Evolutionary conservation across 1,140 invertebrate species (phyloP).

Genomic region (Drosophila kepulauana): DNA sequence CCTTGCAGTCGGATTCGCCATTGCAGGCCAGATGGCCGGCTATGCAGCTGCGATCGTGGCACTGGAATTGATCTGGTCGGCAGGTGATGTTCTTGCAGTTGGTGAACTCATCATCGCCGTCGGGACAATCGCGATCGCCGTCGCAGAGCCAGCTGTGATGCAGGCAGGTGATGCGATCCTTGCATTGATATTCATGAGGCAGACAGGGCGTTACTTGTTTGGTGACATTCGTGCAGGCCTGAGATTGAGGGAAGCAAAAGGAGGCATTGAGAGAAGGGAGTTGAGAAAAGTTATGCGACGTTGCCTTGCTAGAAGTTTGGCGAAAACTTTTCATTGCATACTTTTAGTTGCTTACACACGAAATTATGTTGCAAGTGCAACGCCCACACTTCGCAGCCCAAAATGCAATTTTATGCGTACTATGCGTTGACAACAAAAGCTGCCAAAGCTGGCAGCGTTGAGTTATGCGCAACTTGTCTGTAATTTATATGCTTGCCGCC

Average conservation of each 20-base stretch:
- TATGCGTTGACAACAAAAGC: slow-evolving; percentile 82
- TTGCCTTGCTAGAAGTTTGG: slow-evolving; percentile 50
- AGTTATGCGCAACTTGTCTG: slow-evolving; percentile 76
- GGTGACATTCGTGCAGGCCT: slow-evolving; percentile 87
- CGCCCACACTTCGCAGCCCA: slow-evolving; percentile 34
- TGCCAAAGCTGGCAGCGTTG: slow-evolving; percentile 74
- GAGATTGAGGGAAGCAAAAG: not conserved
- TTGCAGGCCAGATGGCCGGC: slow-evolving; percentile 93
- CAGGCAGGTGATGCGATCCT: slow-evolving; percentile 93
- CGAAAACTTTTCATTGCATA: slow-evolving; percentile 58
- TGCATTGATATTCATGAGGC: slow-evolving; percentile 93
- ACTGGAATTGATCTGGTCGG: slow-evolving; percentile 93
- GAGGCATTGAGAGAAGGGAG: too few species aligned
- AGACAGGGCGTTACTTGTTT: slow-evolving; percentile 87
- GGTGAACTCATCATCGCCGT: slow-evolving; percentile 91
- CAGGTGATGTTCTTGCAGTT: slow-evolving; percentile 92
- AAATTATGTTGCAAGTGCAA: slow-evolving; percentile 55
- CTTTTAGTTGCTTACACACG: slow-evolving; percentile 63
- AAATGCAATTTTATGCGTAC: slow-evolving; percentile 82
- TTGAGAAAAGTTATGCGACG: slow-evolving; percentile 31
- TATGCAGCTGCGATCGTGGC: slow-evolving; percentile 92
- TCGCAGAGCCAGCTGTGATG: slow-evolving; percentile 95
- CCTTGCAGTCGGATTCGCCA: slow-evolving; percentile 92
- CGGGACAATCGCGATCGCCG: slow-evolving; percentile 93
- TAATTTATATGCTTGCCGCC: slow-evolving; percentile 74